Evolutionary conservation across 1,140 invertebrate genomes (phyloP).

Genomic region (Diorhabda sublineata): DNA sequence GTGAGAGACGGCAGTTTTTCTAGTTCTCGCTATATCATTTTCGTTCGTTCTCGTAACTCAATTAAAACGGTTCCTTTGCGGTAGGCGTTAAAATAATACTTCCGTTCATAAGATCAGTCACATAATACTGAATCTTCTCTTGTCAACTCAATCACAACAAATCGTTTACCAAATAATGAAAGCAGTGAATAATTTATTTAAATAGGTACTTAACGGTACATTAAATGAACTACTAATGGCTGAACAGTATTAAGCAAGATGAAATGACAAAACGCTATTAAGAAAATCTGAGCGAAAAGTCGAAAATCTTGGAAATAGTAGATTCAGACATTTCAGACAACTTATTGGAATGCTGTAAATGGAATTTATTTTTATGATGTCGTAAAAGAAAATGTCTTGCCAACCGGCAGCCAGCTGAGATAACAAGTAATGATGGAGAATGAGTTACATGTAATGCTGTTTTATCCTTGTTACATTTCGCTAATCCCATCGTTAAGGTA

Average conservation of each 20-base stretch:
- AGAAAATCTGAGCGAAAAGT: constrained; percentile 13
- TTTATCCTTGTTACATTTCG: constrained; percentile 3
- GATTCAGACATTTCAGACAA: constrained; percentile 16
- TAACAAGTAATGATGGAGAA: constrained; percentile 24
- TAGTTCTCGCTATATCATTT: too few species aligned
- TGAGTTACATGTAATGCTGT: constrained; percentile 17
- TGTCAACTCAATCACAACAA: constrained; percentile 11
- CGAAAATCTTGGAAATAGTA: constrained; percentile 19
- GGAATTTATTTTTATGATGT: constrained; percentile 25
- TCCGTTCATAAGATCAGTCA: too few species aligned
- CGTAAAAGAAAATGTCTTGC: constrained; percentile 26
- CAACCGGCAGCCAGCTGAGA: constrained; percentile 21
- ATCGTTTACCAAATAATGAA: not conserved
- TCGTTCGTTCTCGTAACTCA: too few species aligned
- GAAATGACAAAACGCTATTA: not conserved
- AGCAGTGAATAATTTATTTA: constrained; percentile 11
- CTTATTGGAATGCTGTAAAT: constrained; percentile 16
- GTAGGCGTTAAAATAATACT: too few species aligned
- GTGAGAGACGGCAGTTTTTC: too few species aligned
- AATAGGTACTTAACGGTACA: constrained; percentile 15
- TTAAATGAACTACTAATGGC: constrained; percentile 20
- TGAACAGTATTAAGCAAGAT: constrained; percentile 13
- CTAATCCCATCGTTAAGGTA: too few species aligned
- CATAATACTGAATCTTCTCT: not conserved
- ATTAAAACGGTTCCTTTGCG: not conserved